A percentile compares a stretch with the other conserved stretches of the same genome.
These are phyloP conservation scores for Micrastur ruficollis DNA, from an alignment of 2,797 vertebrate species.

Conservation along the genomic window DNA sequence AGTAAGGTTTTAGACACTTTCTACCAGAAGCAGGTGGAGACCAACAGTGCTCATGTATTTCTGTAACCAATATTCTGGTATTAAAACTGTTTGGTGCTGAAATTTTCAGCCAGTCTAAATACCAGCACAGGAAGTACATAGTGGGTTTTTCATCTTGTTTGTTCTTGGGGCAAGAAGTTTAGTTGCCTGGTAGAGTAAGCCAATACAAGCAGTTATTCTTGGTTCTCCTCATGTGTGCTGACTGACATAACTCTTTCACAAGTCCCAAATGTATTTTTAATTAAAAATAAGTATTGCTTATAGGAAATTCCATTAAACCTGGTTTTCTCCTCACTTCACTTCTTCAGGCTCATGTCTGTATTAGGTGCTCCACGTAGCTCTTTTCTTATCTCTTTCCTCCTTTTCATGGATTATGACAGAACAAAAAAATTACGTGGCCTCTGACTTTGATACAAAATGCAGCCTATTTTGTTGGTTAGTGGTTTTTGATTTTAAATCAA, in stretches of 20 bases:
- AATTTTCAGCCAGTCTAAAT: not conserved
- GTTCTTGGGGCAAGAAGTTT: not conserved
- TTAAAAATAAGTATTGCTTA: not conserved
- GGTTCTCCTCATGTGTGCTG: not conserved
- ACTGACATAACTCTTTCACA: not conserved
- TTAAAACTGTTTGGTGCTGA: not conserved
- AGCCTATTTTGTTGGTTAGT: not conserved
- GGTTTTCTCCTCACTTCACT: not conserved
- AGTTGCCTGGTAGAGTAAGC: not conserved
- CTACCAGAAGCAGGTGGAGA: not conserved
- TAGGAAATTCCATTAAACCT: not conserved
- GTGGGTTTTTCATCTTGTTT: not conserved
- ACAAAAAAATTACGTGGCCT: not conserved
- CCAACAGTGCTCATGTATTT: not conserved
- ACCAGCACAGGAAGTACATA: not conserved
- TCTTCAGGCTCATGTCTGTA: not conserved
- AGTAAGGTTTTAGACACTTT: not conserved
- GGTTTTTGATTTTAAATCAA: not conserved
- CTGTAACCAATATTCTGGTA: not conserved
- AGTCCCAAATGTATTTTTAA: not conserved
- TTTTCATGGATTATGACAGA: not conserved
- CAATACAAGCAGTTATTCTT: not conserved
- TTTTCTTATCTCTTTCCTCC: not conserved
- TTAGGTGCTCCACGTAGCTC: not conserved
- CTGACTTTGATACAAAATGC: not conserved